A percentile compares a stretch with the other conserved stretches of the same genome.
Evolutionary conservation across 2,888 invertebrate genomes (phyloP).

Genomic region (Cremastinae sp.): DNA sequence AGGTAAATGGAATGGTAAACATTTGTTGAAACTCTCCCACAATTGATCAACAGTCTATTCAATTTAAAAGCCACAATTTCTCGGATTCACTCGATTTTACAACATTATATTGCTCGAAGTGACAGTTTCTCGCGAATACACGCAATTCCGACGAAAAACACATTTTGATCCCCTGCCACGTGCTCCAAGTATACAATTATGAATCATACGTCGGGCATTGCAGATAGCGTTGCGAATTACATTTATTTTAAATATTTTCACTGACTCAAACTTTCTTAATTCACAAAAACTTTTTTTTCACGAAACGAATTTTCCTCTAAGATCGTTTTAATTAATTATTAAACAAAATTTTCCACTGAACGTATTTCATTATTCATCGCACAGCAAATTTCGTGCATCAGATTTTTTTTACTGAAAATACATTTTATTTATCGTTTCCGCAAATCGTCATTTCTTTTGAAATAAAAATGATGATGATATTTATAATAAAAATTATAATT

Average conservation of each 20-base stretch:
- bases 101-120: neutral
- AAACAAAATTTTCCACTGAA: too few species aligned
- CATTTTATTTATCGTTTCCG: slow-evolving; percentile 53
- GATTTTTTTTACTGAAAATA: slow-evolving; percentile 47
- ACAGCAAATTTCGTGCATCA: too few species aligned
- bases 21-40: slow-evolving; percentile 1
- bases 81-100: neutral
- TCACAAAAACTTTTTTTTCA: neutral
- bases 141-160: neutral
- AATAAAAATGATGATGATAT: too few species aligned
- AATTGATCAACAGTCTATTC: neutral
- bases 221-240: slow-evolving; percentile 7
- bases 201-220: slow-evolving; percentile 25
- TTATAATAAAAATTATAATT: too few species aligned
- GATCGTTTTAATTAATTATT: too few species aligned
- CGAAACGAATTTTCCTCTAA: too few species aligned
- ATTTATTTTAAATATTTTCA: neutral
- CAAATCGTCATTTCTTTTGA: too few species aligned
- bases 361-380: too few species aligned
- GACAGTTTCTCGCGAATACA: neutral
- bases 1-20: neutral
- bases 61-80: neutral
- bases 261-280: neutral
- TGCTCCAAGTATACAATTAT: slow-evolving; percentile 38
- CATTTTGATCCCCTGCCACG: slow-evolving; percentile 29